Evolutionary conservation across 1,140 invertebrate species (phyloP).

Genomic region (Oppia nitens): DNA sequence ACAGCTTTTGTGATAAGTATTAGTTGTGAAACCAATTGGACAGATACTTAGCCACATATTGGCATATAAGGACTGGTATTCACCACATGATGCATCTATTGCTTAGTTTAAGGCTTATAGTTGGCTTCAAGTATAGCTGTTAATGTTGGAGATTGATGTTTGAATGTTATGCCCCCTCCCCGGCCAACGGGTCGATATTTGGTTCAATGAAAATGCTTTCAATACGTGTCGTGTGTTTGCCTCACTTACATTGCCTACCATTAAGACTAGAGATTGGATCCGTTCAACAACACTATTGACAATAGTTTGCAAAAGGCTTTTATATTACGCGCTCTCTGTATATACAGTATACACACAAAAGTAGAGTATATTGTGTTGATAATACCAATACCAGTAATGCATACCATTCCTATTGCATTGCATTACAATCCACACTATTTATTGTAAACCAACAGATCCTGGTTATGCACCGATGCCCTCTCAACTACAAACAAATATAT

Average conservation of each 20-base stretch:
- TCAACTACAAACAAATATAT: too few species aligned
- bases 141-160: background rate
- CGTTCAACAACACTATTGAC: background rate
- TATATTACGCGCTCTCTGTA: too few species aligned
- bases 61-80: too few species aligned
- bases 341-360: too few species aligned
- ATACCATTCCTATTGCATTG: too few species aligned
- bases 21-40: background rate
- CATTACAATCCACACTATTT: background rate
- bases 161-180: background rate
- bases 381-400: background rate
- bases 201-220: background rate
- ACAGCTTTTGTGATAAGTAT: background rate
- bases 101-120: background rate
- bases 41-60: too few species aligned
- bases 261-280: background rate
- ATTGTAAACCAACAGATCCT: too few species aligned
- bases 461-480: too few species aligned
- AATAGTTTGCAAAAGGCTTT: too few species aligned
- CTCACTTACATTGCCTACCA: background rate
- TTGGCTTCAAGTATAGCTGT: background rate
- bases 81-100: background rate
- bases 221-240: background rate
- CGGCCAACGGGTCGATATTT: background rate
- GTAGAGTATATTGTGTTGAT: too few species aligned